Evolutionary conservation across 2,888 invertebrate genomes (phyloP).

Genomic region (Fragum fragum): DNA sequence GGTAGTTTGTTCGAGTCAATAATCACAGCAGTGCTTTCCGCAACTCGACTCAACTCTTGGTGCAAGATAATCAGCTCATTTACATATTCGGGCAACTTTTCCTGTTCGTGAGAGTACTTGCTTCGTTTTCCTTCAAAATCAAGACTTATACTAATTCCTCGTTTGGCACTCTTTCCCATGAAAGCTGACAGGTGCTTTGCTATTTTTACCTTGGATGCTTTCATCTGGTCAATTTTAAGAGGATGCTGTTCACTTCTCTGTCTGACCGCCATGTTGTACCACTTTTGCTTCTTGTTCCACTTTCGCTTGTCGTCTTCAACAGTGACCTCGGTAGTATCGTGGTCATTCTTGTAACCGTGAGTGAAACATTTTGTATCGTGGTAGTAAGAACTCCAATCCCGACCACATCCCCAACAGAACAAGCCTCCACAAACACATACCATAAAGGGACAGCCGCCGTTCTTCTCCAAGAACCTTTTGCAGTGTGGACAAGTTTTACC

Average conservation of each 20-base stretch:
- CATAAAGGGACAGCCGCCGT: conserved; percentile 73
- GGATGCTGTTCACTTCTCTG: conserved; percentile 54
- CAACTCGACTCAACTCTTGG: neutral
- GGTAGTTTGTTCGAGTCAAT: neutral
- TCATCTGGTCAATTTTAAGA: conserved; percentile 31
- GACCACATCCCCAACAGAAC: conserved; percentile 76
- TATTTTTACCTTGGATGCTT: conserved; percentile 33
- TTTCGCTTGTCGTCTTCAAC: conserved; percentile 10
- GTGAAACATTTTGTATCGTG: conserved; percentile 11
- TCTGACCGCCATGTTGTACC: conserved; percentile 58
- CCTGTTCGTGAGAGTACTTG: neutral
- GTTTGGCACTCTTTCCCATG: neutral
- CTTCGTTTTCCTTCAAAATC: neutral
- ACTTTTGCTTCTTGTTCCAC: conserved; percentile 10
- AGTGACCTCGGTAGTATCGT: conserved; percentile 14
- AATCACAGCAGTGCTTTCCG: conserved; percentile 11
- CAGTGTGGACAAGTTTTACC: conserved; percentile 75
- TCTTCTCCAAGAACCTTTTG: conserved; percentile 69
- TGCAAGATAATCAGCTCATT: neutral
- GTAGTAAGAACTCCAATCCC: conserved; percentile 20
- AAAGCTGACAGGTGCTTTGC: conserved; percentile 21
- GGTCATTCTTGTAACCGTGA: conserved; percentile 8
- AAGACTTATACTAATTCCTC: neutral
- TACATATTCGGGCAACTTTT: conserved; percentile 12
- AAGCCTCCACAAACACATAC: conserved; percentile 64